Base-by-base conservation (phyloP, 1,140 invertebrate species). In the Zaprionus vittiger region DNA sequence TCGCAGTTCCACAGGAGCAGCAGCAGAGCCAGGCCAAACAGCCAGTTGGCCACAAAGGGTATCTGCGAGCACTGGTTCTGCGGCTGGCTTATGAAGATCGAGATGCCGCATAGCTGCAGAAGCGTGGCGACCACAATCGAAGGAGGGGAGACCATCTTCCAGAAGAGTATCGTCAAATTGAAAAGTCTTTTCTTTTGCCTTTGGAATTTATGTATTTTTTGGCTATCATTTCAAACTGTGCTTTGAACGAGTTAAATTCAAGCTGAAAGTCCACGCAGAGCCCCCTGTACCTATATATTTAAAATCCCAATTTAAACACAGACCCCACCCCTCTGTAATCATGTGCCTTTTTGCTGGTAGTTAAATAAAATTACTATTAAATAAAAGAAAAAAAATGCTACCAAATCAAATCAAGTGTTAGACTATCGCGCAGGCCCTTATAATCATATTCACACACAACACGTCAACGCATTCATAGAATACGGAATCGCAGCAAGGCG, bases 61-160 rank as follows among this genome's bases (percentile, higher is more conserved):
- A 67, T 73, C 15, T 68, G 38, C 31, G 68, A 59, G 56, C 61
- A 73, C n/a, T 66, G 65, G 17, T 34, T 24, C 47, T 31, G 24
- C 17, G 61, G 24, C 47, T 70, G 77, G 26, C 22, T 12, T 41
- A 77, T 54, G 28, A 83, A 83, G 31, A 81, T 9, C 24, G 65
- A 64, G 38, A 64, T 62, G 26, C 81, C 73, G 26, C 60, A 26
- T 1, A 77, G 4, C 17, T 80, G 77, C n/a, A 83, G 6, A 11
- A 84, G 22, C 28, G 44, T 66, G 11, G 69, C 26, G n/a, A 31
- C 41, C 59, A 52, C 54, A 52, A 83, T 80, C 15, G 81, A 41
- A 17, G 24, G 60, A 52, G 52, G 56, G 34, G 68, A 80, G 31
- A 80, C 81, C 81, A 83, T 83, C 28, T 49, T 56, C 38, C 28